Base-by-base conservation (phyloP, 2,113 vertebrate species). In the Callorhinus ursinus region DNA sequence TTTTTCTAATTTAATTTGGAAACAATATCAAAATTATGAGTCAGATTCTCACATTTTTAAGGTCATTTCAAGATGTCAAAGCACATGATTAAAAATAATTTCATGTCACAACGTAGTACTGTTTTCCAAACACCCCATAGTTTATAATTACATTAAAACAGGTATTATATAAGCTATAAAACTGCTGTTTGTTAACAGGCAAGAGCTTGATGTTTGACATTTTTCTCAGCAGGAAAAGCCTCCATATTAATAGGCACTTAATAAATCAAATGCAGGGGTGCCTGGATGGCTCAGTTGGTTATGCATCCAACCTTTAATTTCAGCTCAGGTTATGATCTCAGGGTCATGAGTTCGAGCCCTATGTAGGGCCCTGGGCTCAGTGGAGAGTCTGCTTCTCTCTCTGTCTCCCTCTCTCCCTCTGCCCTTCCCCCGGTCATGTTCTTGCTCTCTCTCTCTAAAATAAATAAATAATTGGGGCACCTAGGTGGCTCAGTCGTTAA, bases 1-100 rank as follows among this genome's bases (percentile, higher is more conserved):
- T 92, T 91, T 51, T 15, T 8, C 53, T 93, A 59, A 83, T 95
- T 91, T 88, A 92, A 84, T 79, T 91, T 86, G 39, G 26, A 88
- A 88, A 49, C 10, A 86, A 24, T 65, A 42, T 77, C 10, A 81
- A 88, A 67, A 81, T 74, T 61, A 2, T 61, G 6, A 67, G 16
- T 85, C 22, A 57, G 16, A 1, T 59, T 96, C 5, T 74, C 1
- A 5, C 11, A 79, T 72, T 42, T 79, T 55, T 87, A 10, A 85
- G 10, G 22, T 53, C 51, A 88, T 84, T 88, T 88, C 33, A 55
- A 0, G 5, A 8, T 76, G 4, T 49, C 46, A 74, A 91, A 96
- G 6, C 10, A 83, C 5, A 39, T 42, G 39, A 67, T 57, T 95
- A 80, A 72, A 88, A 91, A 61, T 46, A 46, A 53, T 88, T 97